These are phyloP conservation scores for Ctenochaetus hawaiiensis DNA, from an alignment of 2,797 vertebrate genomes.

Conservation along the genomic window DNA sequence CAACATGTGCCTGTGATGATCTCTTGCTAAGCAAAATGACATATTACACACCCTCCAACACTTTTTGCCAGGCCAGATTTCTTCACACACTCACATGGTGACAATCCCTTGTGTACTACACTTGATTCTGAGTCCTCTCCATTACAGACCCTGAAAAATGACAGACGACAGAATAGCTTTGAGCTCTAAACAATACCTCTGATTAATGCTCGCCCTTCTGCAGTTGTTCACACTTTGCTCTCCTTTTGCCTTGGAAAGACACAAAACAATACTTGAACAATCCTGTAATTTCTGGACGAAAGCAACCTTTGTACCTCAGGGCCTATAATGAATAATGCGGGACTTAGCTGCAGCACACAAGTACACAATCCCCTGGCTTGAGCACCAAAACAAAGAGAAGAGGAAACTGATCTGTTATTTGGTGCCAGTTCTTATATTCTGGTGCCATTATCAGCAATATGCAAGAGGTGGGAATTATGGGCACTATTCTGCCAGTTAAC, in stretches of 20 bases:
- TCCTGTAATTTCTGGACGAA: conserved; percentile 44
- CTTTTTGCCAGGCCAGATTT: conserved; percentile 24
- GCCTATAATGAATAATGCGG: conserved; percentile 50
- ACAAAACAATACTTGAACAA: conserved; percentile 39
- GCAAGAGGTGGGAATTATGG: conserved; percentile 54
- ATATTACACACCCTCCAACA: conserved; percentile 2
- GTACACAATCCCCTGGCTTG: conserved; percentile 29
- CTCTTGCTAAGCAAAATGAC: conserved; percentile 24
- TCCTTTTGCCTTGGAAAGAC: background rate
- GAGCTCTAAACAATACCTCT: conserved; percentile 3
- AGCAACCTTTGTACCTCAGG: conserved; percentile 47
- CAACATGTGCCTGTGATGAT: background rate
- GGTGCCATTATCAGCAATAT: conserved; percentile 52
- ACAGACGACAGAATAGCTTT: background rate
- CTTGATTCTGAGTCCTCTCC: conserved; percentile 4
- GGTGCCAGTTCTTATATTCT: conserved; percentile 32
- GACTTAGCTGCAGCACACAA: conserved; percentile 24
- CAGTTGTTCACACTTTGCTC: conserved; percentile 26
- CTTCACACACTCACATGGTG: background rate
- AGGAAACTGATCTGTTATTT: conserved; percentile 53
- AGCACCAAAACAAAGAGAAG: conserved; percentile 25
- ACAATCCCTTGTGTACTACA: background rate
- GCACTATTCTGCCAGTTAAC: conserved; percentile 48
- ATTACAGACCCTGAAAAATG: conserved; percentile 3
- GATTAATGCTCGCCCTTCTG: conserved; percentile 43